Evolutionary conservation across 2,113 vertebrate species (phyloP), one percentile per base, ranked within the genome.

Genomic region (Zosterops japonicus): DNA sequence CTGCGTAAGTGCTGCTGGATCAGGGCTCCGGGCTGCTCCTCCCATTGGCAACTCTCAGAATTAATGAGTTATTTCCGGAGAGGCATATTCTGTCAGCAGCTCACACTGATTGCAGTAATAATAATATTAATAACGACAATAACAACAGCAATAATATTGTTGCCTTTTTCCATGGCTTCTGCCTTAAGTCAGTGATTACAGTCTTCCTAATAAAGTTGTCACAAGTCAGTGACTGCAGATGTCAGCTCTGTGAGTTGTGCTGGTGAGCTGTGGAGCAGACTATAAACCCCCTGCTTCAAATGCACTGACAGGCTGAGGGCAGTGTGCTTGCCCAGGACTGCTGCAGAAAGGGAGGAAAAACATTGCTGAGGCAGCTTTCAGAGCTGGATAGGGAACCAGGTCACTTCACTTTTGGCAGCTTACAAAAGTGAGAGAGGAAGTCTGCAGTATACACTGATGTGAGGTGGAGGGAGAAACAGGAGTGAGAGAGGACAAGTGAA

Each of bases 341-440:
- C 70, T 83, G 46, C 64, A 67, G 71, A 35, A 69, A 46, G 67
- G 49, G 94, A 95, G 76, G 94, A 96, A 96, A 89, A 91, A 72
- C 60, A 39, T 20, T 95, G 83, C 90, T 83, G 91, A 92, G 63
- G 76, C 88, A 93, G 92, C 94, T 94, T 76, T 53, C 8, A 4
- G 86, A 72, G 76, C 53, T 96, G 93, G 39, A 79, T 11, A 22
- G 61, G 19, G 61, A 95, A 78, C 72, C 95, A 95, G 87, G 80
- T 88, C 93, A 93, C 72, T 95, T 89, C 84, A 91, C 47, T 91
- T 95, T 80, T 97, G 95, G 94, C 76, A 96, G 79, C 47, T 83
- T 91, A 70, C 87, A 81, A 94, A 96, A 94, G 68, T 74, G 71
- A 12, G 47, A 89, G 60, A 93, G 96, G 96, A 97, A 94, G 69